Percentiles rank a stretch among this genome's conserved stretches.
Conservation (phyloP, 2,888 invertebrate species). For the Idaea biselata region DNA sequence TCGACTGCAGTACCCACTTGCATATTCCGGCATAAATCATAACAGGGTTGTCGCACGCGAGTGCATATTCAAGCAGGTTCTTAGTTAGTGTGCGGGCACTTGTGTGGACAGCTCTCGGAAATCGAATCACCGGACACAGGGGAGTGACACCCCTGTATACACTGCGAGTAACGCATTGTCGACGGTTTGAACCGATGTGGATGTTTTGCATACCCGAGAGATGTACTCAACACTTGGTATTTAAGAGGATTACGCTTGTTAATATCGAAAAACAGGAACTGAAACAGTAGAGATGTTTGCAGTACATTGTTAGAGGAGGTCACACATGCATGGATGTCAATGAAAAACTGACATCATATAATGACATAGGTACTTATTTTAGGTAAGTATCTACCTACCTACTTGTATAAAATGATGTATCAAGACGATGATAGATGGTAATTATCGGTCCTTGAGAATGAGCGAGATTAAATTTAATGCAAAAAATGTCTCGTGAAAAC, state of each 20-base stretch:
- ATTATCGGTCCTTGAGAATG: too few relatives aligned
- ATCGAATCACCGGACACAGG: conserved; percentile 35
- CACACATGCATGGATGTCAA: too few relatives aligned
- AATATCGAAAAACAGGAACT: too few relatives aligned
- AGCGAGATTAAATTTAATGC: too few relatives aligned
- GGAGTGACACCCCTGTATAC: not conserved
- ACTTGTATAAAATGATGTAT: too few relatives aligned
- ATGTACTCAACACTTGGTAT: not conserved
- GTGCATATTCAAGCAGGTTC: conserved; percentile 43
- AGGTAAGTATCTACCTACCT: too few relatives aligned
- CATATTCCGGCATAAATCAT: conserved; percentile 1
- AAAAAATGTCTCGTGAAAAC: too few relatives aligned
- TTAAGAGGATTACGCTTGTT: too few relatives aligned
- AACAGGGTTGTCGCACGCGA: conserved; percentile 36
- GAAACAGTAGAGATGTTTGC: not conserved
- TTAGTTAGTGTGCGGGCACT: conserved; percentile 42
- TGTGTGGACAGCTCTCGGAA: conserved; percentile 43
- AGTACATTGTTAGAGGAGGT: not conserved
- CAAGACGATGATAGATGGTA: too few relatives aligned
- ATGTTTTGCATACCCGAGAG: not conserved
- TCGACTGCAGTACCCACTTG: not conserved
- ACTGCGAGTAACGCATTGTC: not conserved
- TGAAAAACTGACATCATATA: too few relatives aligned
- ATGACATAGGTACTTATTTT: too few relatives aligned
- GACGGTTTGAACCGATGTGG: not conserved